Percentiles rank a stretch among this genome's conserved stretches.
phyloP scores from a whole-genome alignment of 92 coral and sea anemone species.

The Heliopora coerulea region DNA sequence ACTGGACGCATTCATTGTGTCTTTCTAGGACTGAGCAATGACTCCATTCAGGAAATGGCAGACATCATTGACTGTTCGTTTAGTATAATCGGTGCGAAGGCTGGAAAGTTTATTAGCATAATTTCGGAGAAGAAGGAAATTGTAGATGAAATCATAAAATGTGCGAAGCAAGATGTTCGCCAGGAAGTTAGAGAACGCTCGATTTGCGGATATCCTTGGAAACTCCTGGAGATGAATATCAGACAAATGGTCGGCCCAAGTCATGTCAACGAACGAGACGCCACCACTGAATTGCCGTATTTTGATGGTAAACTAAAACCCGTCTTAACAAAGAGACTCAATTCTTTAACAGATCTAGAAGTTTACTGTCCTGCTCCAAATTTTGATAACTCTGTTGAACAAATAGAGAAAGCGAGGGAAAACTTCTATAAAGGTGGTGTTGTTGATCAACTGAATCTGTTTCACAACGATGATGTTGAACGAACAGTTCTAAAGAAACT shows the following conservation, averaged over 20 bases:
- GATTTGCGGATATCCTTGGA: conserved; percentile 20
- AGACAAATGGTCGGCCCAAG: conserved; percentile 32
- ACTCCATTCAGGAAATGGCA: conserved; percentile 17
- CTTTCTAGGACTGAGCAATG: conserved; percentile 11
- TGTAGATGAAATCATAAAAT: conserved; percentile 1
- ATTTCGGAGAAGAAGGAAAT: conserved; percentile 7
- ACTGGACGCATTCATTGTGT: conserved; percentile 12
- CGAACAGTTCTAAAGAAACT: conserved; percentile 29
- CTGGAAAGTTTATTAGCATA: conserved; percentile 5
- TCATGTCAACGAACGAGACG: conserved; percentile 4
- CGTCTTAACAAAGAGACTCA: conserved; percentile 23
- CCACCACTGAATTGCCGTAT: conserved; percentile 31
- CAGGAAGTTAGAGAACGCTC: neutral
- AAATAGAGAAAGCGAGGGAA: conserved; percentile 22
- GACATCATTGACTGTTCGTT: conserved; percentile 34
- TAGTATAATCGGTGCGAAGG: conserved; percentile 30
- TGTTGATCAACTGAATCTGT: conserved; percentile 26
- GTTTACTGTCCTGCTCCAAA: conserved; percentile 22
- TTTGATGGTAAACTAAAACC: conserved; percentile 19
- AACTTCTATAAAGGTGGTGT: conserved; percentile 34
- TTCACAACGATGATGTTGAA: conserved; percentile 29
- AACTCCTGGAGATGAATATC: conserved; percentile 17
- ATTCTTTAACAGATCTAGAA: conserved; percentile 28
- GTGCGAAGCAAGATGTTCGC: neutral
- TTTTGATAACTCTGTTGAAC: neutral